phyloP scores from a whole-genome alignment of 2,797 vertebrate species.

The Leptatherina wallacei region DNA sequence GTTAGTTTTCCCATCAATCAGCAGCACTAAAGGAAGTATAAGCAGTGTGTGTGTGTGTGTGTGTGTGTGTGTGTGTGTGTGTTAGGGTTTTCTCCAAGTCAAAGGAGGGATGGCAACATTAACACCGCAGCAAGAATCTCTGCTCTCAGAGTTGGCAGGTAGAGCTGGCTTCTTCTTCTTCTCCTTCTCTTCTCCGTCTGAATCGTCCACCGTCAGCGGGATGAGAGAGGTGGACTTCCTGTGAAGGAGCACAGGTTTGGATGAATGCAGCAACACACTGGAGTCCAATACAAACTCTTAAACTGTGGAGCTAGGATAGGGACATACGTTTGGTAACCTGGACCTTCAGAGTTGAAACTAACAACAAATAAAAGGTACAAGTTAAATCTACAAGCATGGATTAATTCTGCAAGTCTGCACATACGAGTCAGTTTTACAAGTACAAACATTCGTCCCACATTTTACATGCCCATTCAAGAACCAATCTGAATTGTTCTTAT shows the following conservation, averaged over 20 bases:
- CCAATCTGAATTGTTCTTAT: too few relatives aligned
- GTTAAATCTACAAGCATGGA: too few relatives aligned
- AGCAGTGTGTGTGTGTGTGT: constrained; percentile 3
- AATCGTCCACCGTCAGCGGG: constrained; percentile 79
- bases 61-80: not conserved
- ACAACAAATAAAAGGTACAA: too few relatives aligned
- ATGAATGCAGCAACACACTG: not conserved
- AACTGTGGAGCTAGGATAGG: too few relatives aligned
- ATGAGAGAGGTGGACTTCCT: constrained; percentile 86
- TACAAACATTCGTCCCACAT: too few relatives aligned
- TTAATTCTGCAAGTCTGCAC: too few relatives aligned
- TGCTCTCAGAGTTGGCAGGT: constrained; percentile 20
- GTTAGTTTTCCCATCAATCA: not conserved
- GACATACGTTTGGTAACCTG: too few relatives aligned
- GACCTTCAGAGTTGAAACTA: too few relatives aligned
- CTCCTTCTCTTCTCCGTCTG: constrained; percentile 84
- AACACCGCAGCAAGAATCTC: constrained; percentile 40
- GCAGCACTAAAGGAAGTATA: not conserved
- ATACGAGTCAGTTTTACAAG: too few relatives aligned
- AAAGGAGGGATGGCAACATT: constrained; percentile 51
- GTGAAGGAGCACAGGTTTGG: constrained; percentile 55
- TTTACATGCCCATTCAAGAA: too few relatives aligned
- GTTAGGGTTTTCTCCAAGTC: constrained; percentile 73
- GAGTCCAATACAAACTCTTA: too few relatives aligned
- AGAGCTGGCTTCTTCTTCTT: constrained; percentile 53